Evolutionary conservation across 2,113 vertebrate species (phyloP).

Genomic region (Calonectris borealis): DNA sequence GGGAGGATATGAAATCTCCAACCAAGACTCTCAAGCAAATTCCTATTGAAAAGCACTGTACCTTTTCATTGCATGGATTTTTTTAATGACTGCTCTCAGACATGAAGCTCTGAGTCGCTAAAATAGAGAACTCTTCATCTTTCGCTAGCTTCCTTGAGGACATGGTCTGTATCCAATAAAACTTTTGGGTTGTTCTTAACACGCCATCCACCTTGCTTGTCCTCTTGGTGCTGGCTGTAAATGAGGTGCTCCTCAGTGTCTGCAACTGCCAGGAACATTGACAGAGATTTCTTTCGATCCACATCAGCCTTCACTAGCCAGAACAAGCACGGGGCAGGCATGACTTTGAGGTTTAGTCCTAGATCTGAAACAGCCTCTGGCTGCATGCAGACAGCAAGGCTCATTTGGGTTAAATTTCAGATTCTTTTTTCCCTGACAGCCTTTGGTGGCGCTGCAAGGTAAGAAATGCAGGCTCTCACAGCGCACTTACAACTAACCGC

Average conservation of each 20-base stretch:
- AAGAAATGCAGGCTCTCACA: constrained; percentile 25
- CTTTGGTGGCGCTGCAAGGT: constrained; percentile 64
- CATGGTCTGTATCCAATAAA: neutral
- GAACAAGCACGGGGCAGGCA: neutral
- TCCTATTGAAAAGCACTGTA: neutral
- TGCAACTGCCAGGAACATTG: neutral
- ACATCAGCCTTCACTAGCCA: neutral
- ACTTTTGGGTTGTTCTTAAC: neutral
- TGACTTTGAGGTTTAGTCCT: neutral
- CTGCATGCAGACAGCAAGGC: neutral
- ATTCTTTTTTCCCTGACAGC: neutral
- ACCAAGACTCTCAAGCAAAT: neutral
- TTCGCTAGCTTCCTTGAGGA: neutral
- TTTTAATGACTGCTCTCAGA: neutral
- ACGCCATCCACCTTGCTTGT: neutral
- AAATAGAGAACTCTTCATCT: neutral
- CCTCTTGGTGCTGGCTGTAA: neutral
- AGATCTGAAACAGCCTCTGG: neutral
- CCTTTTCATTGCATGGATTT: neutral
- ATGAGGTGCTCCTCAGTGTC: neutral
- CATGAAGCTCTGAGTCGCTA: neutral
- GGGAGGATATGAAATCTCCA: neutral
- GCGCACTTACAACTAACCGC: neutral
- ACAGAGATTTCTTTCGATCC: neutral
- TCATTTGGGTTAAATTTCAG: neutral